A percentile compares a stretch with the other conserved stretches of the same genome.
Evolutionary conservation across 2,113 vertebrate species (phyloP).

Genomic region (Cebidichthys violaceus): DNA sequence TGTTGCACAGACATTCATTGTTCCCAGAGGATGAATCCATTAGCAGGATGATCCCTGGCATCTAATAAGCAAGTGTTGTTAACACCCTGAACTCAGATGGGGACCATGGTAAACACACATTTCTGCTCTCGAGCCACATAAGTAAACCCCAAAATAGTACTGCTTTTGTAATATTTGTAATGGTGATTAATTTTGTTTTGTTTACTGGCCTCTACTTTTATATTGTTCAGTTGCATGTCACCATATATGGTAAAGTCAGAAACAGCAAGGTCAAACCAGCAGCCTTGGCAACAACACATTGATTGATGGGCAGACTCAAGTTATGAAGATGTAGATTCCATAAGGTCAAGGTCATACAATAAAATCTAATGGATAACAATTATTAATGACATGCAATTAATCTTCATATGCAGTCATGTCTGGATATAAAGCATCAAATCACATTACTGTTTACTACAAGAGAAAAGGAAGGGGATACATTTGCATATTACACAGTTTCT

Average conservation of each 20-base stretch:
- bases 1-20: not conserved
- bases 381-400: not conserved
- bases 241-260: too few species aligned
- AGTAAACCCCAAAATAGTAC: not conserved
- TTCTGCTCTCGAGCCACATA: not conserved
- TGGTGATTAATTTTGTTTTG: too few species aligned
- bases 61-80: not conserved
- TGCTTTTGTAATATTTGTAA: too few species aligned
- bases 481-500: not conserved
- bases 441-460: not conserved
- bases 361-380: not conserved
- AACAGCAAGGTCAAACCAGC: too few species aligned
- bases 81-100: not conserved
- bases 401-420: not conserved
- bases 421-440: not conserved
- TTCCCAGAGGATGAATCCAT: slow-evolving; percentile 1
- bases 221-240: not conserved
- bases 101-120: not conserved
- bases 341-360: not conserved
- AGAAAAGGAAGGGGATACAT: not conserved
- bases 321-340: not conserved
- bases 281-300: not conserved
- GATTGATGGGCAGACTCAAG: not conserved
- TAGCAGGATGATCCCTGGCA: not conserved
- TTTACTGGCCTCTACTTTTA: not conserved